phyloP scores from a whole-genome alignment of 2,888 invertebrate genomes.

The Ormyrus nitidulus region DNA sequence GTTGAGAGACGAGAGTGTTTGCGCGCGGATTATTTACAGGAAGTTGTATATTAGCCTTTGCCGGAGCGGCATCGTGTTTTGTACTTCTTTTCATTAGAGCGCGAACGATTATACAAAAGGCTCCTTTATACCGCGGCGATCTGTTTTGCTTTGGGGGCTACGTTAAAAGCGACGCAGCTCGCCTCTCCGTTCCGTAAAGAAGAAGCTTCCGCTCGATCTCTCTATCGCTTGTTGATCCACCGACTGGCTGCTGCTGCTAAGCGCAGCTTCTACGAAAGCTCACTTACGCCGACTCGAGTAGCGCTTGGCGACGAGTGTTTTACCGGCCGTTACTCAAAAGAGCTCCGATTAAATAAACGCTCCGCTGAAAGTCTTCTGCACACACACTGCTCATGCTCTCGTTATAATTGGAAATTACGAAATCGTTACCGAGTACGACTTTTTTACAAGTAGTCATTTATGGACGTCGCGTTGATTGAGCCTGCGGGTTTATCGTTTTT shows the following conservation, averaged over 20 bases:
- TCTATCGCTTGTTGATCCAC: constrained; percentile 53
- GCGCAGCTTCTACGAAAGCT: constrained; percentile 49
- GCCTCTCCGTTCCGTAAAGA: constrained; percentile 12
- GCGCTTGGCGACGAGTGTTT: constrained; percentile 66
- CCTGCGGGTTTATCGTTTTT: no score
- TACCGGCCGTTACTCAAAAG: constrained; percentile 63
- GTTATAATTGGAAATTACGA: constrained; percentile 18
- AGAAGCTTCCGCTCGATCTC: constrained; percentile 47
- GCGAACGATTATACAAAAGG: constrained; percentile 43
- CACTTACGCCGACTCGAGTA: constrained; percentile 59
- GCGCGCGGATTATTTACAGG: constrained; percentile 41
- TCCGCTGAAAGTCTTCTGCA: constrained; percentile 16
- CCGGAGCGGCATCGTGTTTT: constrained; percentile 22
- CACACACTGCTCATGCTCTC: not conserved
- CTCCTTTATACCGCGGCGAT: constrained; percentile 44
- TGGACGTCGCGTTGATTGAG: no score
- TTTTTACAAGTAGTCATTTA: no score
- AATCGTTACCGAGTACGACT: constrained; percentile 1
- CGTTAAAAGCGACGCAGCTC: constrained; percentile 32
- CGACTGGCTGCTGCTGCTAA: constrained; percentile 12
- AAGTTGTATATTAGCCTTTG: constrained; percentile 36
- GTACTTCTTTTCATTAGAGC: constrained; percentile 44
- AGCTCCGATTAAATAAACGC: constrained; percentile 66
- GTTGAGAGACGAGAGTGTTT: not conserved
- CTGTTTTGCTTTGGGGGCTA: constrained; percentile 46